Conservation (phyloP, 1,140 invertebrate genomes). For the Diachasmimorpha longicaudata region DNA sequence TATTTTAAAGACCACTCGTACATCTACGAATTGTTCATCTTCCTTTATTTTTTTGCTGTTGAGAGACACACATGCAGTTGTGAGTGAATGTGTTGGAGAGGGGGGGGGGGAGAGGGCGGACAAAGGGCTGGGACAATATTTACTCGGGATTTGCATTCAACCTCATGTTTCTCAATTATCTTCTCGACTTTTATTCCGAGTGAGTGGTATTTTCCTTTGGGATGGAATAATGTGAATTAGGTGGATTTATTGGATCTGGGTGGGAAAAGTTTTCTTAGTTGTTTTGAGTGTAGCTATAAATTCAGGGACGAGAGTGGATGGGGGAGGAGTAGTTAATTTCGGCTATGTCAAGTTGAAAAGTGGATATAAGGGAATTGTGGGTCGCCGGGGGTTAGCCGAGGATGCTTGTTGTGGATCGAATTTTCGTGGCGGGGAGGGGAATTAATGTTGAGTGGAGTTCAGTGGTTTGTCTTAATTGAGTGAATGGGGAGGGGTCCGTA, state of each 20-base stretch:
- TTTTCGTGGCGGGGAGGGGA: neutral
- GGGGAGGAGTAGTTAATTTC: neutral
- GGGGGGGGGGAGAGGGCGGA: too few species aligned
- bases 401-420: neutral
- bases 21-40: neutral
- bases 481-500: too few species aligned
- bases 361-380: neutral
- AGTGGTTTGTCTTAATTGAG: neutral
- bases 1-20: neutral
- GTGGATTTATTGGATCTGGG: neutral
- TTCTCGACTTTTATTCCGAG: neutral
- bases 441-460: neutral
- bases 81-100: too few species aligned
- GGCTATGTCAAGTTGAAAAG: neutral
- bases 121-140: neutral
- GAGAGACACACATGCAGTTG: neutral
- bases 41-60: neutral
- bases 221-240: neutral
- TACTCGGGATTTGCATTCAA: neutral
- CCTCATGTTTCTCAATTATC: neutral
- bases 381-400: neutral
- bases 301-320: neutral
- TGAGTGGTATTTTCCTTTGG: neutral
- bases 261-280: neutral
- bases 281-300: neutral